Evolutionary conservation across 2,888 invertebrate genomes (phyloP).

Genomic region (Neoscelio sp.): DNA sequence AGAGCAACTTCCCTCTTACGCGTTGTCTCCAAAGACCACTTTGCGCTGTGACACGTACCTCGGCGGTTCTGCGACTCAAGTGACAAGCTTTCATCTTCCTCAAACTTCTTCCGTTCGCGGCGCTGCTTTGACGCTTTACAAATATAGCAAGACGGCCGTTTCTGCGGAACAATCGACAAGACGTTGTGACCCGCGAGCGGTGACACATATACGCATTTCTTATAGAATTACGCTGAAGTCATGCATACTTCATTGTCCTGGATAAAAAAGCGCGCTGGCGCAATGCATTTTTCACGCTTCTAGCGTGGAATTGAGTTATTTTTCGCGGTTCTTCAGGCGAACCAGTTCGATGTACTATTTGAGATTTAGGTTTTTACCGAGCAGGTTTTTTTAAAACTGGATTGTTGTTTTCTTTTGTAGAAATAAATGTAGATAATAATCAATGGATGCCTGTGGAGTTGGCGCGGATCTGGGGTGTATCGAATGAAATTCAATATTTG

Average conservation of each 20-base stretch:
- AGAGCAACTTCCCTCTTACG: slow-evolving; percentile 56
- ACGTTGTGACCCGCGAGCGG: slow-evolving; percentile 21
- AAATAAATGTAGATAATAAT: slow-evolving; percentile 24
- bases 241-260: slow-evolving; percentile 53
- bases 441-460: too few relatives aligned
- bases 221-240: slow-evolving; percentile 49
- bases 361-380: too few relatives aligned
- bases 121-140: slow-evolving; percentile 48
- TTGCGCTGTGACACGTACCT: slow-evolving; percentile 71
- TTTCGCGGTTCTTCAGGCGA: slow-evolving; percentile 37
- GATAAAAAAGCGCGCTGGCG: slow-evolving; percentile 27
- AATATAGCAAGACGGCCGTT: slow-evolving; percentile 42
- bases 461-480: too few relatives aligned
- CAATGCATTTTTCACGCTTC: slow-evolving; percentile 50
- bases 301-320: slow-evolving; percentile 36
- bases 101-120: slow-evolving; percentile 57
- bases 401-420: slow-evolving; percentile 19
- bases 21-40: slow-evolving; percentile 57
- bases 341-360: slow-evolving; percentile 36
- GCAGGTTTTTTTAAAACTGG: slow-evolving; percentile 41
- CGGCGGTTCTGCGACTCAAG: slow-evolving; percentile 41
- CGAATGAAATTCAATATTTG: too few relatives aligned
- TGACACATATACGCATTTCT: slow-evolving; percentile 56
- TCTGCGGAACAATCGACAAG: slow-evolving; percentile 49
- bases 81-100: slow-evolving; percentile 53